Base-by-base conservation (phyloP, 2,888 invertebrate genomes). In the Spilosoma lubricipeda region DNA sequence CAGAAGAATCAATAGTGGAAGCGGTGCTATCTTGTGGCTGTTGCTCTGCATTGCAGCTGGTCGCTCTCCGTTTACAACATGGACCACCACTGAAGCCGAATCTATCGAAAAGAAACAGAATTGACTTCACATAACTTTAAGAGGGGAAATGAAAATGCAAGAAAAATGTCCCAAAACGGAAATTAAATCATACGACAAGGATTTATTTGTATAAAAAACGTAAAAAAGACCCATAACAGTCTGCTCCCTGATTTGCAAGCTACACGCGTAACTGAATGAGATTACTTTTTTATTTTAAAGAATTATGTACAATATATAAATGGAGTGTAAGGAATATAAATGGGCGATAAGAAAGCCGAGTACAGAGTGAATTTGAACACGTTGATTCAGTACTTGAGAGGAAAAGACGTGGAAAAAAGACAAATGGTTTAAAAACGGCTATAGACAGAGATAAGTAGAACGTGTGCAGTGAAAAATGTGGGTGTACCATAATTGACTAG, bases 1-100 rank as follows among this genome's bases (percentile, higher is more conserved):
- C 65, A 91, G 73, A 15, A 92, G 70, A 59, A 90, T 75, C 27
- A 89, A 77, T 4, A 85, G 81, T 7, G 87, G 80, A 64, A 89
- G 78, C 13, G 93, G 91, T 18, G 89, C 81, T 45, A 87, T 79
- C 77, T 88, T 89, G 23, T 83, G 83, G 4, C 91, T 89, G 75
- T 84, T 78, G 80, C 96, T 96, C 85, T 97, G 97, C 97, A 97
- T 97, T 42, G 97, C 97, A 59, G 97, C 97, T 74, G 97, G 97
- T 75, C 97, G 95, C 90, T 96, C 97, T 89, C 98, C 98, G 91
- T 98, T 98, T 86, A 98, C 97, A 83, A 98, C 98, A 93, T 98
- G 98, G 75, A 98, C 98, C 85, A 97, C 97, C 87, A 98, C 98
- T 82, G 97, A 98, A 82, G 98, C 98, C 77, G 98, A 97, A 96